Evolutionary conservation across 1,140 invertebrate genomes (phyloP), one percentile per base, ranked within the genome.

Genomic region (Bombus confusus): DNA sequence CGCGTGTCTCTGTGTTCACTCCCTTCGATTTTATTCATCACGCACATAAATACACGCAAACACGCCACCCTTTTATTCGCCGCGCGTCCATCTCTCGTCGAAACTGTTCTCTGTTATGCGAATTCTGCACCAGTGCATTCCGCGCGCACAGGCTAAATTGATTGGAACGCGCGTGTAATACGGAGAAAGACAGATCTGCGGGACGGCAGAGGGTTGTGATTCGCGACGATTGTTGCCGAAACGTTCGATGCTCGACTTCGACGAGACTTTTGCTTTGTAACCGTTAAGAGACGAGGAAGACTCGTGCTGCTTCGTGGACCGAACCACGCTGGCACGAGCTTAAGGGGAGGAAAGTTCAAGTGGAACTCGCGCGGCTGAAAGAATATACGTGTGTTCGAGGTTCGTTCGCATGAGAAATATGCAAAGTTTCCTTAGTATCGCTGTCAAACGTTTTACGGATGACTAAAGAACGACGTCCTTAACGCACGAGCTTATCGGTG

Each of bases 41-140:
- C 31, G 77, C 71, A n/a, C 62, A 52, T 43, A 41, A 37, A 69
- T 37, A 13, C 74, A 28, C 2, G 10, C 5, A 52, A 75, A 41
- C 43, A 2, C 34, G 22, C 62, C 57, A 72, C 75, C 77, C 43
- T 22, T 39, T n/a, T 64, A n/a, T 71, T 72, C 52, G 22, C 22
- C 34, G 18, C 66, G 66, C 4, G 34, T 37, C 22, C 4, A 15
- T 43, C 71, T 39, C 62, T 52, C 34, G 25, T 18, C 76, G 57
- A 31, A 28, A 1, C n/a, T 34, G 37, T 25, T 52, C 34, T 22
- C 43, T 57, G 34, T 68, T 52, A 39, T 81, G 91, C 90, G 85
- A 93, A 93, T 92, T 93, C 92, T 93, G 92, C 93, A 94, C 91
- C 92, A 13, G 92, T 93, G 93, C 92, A 94, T 91, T 88, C 10